Evolutionary conservation across 2,113 vertebrate species (phyloP).

Genomic region (Catharus fuscescens): DNA sequence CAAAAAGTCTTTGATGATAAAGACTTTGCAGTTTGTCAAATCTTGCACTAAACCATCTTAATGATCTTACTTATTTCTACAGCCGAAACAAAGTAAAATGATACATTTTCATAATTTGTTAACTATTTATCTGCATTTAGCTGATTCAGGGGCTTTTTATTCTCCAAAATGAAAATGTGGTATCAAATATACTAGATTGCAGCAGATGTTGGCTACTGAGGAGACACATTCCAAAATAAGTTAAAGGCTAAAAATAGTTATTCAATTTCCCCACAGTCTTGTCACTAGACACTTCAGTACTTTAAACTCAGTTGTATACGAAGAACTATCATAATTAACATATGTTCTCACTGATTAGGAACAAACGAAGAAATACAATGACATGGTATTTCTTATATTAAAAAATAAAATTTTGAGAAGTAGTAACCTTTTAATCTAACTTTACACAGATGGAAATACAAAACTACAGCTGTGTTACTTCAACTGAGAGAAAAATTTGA

Average conservation of each 20-base stretch:
- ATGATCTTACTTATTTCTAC: not conserved
- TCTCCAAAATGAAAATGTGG: not conserved
- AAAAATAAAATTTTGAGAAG: not conserved
- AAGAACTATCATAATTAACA: not conserved
- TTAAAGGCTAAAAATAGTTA: not conserved
- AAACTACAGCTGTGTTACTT: not conserved
- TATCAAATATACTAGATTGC: not conserved
- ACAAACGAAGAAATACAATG: not conserved
- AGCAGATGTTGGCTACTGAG: not conserved
- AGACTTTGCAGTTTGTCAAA: not conserved
- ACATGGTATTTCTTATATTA: not conserved
- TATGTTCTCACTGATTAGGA: not conserved
- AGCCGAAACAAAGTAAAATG: not conserved
- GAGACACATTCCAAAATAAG: not conserved
- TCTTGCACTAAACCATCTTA: not conserved
- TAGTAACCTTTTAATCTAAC: not conserved
- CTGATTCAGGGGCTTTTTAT: not conserved
- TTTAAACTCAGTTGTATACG: not conserved
- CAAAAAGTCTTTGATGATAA: slow-evolving; percentile 38
- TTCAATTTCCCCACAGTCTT: not conserved
- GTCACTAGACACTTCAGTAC: not conserved
- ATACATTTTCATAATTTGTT: not conserved
- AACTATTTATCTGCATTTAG: not conserved
- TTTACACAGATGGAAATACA: not conserved
- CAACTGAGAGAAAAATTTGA: not conserved